These are phyloP conservation scores for Cephalotes varians DNA, from an alignment of 2,888 invertebrate species.

Conservation along the genomic window DNA sequence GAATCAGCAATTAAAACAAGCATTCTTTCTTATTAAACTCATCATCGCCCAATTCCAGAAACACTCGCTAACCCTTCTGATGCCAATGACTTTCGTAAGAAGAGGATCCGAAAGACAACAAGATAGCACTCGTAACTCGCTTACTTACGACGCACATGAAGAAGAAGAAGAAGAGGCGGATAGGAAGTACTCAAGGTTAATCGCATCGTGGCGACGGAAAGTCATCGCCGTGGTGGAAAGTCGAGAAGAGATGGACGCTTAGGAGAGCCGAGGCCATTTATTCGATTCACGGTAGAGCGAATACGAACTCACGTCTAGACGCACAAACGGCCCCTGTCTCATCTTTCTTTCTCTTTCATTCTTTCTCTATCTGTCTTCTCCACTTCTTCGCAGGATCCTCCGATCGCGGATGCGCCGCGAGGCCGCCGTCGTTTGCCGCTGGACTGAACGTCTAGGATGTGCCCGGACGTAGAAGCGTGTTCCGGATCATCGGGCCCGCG, in stretches of 20 bases:
- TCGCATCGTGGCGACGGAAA: conserved; percentile 73
- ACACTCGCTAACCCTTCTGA: conserved; percentile 50
- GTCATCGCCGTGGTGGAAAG: conserved; percentile 69
- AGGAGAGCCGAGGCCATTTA: conserved; percentile 70
- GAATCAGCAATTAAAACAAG: not conserved
- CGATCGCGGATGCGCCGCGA: conserved; percentile 40
- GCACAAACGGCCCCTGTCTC: conserved; percentile 68
- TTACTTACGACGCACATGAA: conserved; percentile 48
- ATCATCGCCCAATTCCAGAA: not conserved
- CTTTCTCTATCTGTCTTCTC: not conserved
- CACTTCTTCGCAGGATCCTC: conserved; percentile 41
- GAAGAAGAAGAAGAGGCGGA: conserved; percentile 47
- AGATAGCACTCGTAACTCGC: conserved; percentile 63
- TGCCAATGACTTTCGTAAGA: conserved; percentile 53
- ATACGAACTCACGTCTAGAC: conserved; percentile 75
- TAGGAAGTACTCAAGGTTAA: conserved; percentile 76
- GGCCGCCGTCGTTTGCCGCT: conserved; percentile 68
- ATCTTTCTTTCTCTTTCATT: conserved; percentile 25
- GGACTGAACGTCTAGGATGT: conserved; percentile 53
- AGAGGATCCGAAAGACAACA: conserved; percentile 50
- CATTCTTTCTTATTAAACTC: not conserved
- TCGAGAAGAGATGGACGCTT: conserved; percentile 61
- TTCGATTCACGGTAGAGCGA: conserved; percentile 76
- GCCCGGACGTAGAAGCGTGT: conserved; percentile 52
- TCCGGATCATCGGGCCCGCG: conserved; percentile 68